Percentiles rank a stretch among this genome's conserved stretches.
Evolutionary conservation across 2,797 vertebrate species (phyloP).

Genomic region (Petrocephalus schoutedeni): DNA sequence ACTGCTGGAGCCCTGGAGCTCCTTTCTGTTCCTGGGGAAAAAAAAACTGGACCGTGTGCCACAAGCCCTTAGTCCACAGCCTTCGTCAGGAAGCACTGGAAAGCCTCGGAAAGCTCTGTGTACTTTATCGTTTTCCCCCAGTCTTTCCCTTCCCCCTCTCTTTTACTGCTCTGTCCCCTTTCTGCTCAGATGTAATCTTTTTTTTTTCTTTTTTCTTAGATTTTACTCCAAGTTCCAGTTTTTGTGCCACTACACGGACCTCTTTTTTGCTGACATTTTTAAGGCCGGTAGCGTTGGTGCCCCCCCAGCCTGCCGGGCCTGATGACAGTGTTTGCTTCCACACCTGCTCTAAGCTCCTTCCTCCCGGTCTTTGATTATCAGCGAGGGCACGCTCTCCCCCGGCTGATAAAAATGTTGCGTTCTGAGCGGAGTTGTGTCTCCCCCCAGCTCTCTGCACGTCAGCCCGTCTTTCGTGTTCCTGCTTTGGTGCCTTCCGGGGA

Average conservation of each 20-base stretch:
- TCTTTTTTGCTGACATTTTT: too few relatives aligned
- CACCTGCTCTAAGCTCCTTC: not conserved
- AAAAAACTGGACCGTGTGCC: not conserved
- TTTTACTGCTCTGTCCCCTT: not conserved
- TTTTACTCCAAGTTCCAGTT: too few relatives aligned
- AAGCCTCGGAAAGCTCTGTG: not conserved
- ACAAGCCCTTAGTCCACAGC: conserved; percentile 30
- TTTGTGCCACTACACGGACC: too few relatives aligned
- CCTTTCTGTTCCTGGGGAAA: not conserved
- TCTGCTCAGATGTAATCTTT: not conserved
- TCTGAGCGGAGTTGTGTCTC: not conserved
- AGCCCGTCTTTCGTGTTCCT: not conserved
- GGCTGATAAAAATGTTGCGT: not conserved
- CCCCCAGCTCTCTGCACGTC: not conserved
- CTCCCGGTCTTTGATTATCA: not conserved
- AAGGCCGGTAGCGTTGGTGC: too few relatives aligned
- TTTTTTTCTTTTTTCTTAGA: too few relatives aligned
- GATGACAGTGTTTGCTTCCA: not conserved
- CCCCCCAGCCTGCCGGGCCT: not conserved
- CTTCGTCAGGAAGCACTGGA: not conserved
- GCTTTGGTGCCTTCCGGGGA: not conserved
- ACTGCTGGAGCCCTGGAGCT: conserved; percentile 87
- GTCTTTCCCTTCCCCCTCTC: not conserved
- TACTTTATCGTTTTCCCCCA: not conserved
- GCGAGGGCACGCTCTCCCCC: not conserved